phyloP scores from a whole-genome alignment of 30 jellyfish, hydroid and myxozoan species.

The Chrysaora quinquecirrha region DNA sequence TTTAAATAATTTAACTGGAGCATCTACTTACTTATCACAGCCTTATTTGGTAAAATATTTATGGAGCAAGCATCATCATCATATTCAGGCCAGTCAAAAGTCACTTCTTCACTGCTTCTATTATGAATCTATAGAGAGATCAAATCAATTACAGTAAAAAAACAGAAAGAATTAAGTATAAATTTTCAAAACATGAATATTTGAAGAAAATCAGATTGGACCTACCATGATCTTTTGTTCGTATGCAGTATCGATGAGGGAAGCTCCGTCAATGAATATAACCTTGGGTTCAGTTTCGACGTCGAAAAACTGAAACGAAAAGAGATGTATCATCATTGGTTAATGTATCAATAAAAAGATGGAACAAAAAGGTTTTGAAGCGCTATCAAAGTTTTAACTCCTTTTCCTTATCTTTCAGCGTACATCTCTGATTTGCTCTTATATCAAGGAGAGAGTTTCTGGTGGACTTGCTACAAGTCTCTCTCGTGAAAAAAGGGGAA shows the following conservation, averaged over 20 bases:
- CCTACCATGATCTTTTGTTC: neutral
- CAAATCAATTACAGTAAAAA: neutral
- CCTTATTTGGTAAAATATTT: constrained; percentile 29
- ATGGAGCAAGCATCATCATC: constrained; percentile 48
- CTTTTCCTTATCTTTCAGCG: too few relatives aligned
- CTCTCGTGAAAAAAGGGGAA: too few relatives aligned
- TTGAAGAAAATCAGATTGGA: neutral
- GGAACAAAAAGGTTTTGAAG: too few relatives aligned
- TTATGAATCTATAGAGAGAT: constrained; percentile 27
- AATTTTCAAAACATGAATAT: too few relatives aligned
- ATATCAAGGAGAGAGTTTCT: too few relatives aligned
- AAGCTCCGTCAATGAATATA: neutral
- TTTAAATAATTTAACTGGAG: too few relatives aligned
- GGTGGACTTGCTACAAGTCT: too few relatives aligned
- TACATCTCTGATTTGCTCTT: too few relatives aligned
- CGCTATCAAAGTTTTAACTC: too few relatives aligned
- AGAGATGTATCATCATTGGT: neutral
- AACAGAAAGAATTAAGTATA: too few relatives aligned
- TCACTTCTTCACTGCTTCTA: constrained; percentile 16
- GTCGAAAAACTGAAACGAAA: neutral
- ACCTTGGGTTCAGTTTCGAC: neutral
- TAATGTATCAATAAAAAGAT: too few relatives aligned
- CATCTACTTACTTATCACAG: constrained; percentile 62
- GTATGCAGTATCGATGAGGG: neutral
- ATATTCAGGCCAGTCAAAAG: constrained; percentile 24